Percentiles rank a stretch among this genome's conserved stretches.
These are phyloP conservation scores for Dysmachus trigonus DNA, from an alignment of 2,888 invertebrate genomes.

Conservation along the genomic window DNA sequence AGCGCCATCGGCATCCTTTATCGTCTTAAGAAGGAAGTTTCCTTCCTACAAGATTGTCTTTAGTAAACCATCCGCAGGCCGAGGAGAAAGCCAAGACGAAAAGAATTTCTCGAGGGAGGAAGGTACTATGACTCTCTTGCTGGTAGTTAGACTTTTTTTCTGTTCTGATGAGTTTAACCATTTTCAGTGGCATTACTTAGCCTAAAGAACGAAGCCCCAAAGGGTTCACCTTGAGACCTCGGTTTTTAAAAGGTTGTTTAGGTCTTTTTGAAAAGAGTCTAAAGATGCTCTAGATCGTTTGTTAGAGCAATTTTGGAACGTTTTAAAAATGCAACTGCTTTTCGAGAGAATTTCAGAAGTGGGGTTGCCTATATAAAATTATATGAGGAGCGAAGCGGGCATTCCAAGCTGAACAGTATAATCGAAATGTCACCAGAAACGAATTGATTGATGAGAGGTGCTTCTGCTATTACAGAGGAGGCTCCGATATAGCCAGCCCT, in stretches of 20 bases:
- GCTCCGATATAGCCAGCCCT: neutral
- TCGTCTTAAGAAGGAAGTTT: neutral
- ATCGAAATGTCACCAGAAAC: slow-evolving; percentile 13
- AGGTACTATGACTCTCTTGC: neutral
- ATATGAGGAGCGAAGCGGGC: neutral
- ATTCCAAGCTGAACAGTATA: neutral
- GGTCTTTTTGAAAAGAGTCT: neutral
- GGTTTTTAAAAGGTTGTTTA: neutral
- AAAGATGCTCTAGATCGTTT: neutral
- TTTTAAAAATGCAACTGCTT: neutral
- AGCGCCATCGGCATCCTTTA: neutral
- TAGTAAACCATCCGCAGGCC: neutral
- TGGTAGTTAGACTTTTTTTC: neutral
- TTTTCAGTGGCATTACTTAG: neutral
- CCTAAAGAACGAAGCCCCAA: neutral
- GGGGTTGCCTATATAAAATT: neutral
- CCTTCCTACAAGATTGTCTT: neutral
- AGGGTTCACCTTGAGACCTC: neutral
- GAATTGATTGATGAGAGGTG: slow-evolving; percentile 2
- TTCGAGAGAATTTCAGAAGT: neutral
- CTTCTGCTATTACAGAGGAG: neutral
- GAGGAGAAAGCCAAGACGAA: neutral
- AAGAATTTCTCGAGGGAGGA: neutral
- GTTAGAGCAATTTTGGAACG: neutral
- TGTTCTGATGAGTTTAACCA: neutral